Conservation (phyloP, 2,888 invertebrate genomes). For the Cheilosia vulpina region DNA sequence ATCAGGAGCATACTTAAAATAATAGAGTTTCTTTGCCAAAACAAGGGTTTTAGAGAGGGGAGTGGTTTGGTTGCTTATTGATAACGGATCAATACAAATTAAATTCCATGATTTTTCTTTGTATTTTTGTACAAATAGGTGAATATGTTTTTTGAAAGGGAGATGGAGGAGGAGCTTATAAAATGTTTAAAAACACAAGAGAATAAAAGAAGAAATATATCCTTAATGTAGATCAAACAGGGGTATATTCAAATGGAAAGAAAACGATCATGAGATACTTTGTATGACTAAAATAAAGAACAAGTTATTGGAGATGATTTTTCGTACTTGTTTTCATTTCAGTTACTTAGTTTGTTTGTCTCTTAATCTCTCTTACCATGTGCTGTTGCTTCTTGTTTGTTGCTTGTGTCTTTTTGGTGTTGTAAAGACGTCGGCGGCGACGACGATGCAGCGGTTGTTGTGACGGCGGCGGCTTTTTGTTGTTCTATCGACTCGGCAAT, state of each 20-base stretch:
- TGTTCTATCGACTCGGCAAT: constrained; percentile 64
- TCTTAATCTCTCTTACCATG: constrained; percentile 71
- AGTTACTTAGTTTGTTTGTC: constrained; percentile 24
- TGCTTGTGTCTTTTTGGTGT: constrained; percentile 58
- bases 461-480: constrained; percentile 56
- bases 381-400: constrained; percentile 52
- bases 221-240: constrained; percentile 26
- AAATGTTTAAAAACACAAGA: constrained; percentile 49
- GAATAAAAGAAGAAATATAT: constrained; percentile 20
- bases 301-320: neutral
- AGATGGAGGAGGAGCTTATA: neutral
- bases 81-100: constrained; percentile 39
- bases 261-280: constrained; percentile 20
- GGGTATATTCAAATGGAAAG: constrained; percentile 40
- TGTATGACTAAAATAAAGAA: constrained; percentile 24
- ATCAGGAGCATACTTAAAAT: constrained; percentile 60
- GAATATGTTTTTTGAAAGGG: constrained; percentile 27
- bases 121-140: constrained; percentile 72
- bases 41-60: constrained; percentile 13
- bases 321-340: constrained; percentile 33
- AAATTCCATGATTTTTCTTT: constrained; percentile 64
- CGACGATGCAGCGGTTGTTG: neutral
- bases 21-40: constrained; percentile 13
- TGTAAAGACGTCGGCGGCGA: constrained; percentile 43
- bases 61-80: constrained; percentile 24